Base-by-base conservation (phyloP, 1,140 invertebrate species). In the Hydropsyche tenuis region DNA sequence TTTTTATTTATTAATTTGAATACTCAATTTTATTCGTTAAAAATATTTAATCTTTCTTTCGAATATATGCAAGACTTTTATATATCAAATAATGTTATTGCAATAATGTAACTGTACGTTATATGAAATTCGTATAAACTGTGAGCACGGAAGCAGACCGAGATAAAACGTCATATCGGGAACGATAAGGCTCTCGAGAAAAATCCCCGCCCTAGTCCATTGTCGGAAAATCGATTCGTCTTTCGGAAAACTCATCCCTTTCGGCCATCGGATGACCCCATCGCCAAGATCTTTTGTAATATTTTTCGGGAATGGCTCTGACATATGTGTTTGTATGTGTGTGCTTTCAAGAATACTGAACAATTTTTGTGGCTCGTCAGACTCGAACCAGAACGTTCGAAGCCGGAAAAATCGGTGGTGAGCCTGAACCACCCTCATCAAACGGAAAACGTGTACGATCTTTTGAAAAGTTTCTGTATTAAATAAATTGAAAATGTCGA, bases 281-380 rank as follows among this genome's bases (percentile, higher is more conserved):
- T 18, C 16, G 56, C 23, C 22, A 14, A 12, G 20, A 60, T 60
- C 56, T 27, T 60, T 60, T 60, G 56, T 60, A 60, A 60, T 60
- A 60, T 60, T 60, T 60, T 60, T 27, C 56, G 56, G 56, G 25
- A 60, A 60, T 60, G 56, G 56, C 30, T 37, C 30, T 37, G 56
- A 60, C 23, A 60, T 23, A 48, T 48, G 23, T 23, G 14, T 23
- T 9, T 23, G 23, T 60, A 60, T 23, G 23, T 23, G n/a, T 60
- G 23, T 60, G 48, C 30, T 9, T 37, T 37, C 30, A 9, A 9
- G 30, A 37, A 37, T 37, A 37, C 30, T 37, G 48, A 20, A 53
- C 48, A 18, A 53, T 16, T 53, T 53, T 53, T 20, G 16, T 16
- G 48, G 48, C 6, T 53, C 48, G 48, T 53, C 48, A 20, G 48